Conservation (phyloP, 1,140 invertebrate species). For the Meloidogyne exigua region DNA sequence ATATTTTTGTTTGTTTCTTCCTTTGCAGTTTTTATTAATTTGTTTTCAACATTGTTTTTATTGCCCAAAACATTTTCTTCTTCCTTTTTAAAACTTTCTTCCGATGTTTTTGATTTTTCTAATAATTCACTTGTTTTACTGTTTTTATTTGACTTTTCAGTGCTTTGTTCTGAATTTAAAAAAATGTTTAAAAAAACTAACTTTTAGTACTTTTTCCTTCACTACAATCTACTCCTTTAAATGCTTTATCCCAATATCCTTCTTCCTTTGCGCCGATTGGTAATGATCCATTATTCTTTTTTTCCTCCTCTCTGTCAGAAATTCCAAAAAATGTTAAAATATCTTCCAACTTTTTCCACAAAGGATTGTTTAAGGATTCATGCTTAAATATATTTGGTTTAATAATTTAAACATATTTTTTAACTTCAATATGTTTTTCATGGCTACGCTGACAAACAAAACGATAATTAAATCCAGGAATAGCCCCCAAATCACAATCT, state of each 20-base stretch:
- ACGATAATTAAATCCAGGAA: constrained; percentile 28
- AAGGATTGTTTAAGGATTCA: constrained; percentile 49
- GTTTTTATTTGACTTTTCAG: neutral
- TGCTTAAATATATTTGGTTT: constrained; percentile 36
- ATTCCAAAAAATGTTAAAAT: constrained; percentile 51
- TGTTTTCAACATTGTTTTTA: neutral
- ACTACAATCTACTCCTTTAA: neutral
- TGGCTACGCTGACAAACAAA: constrained; percentile 49
- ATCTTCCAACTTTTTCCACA: constrained; percentile 56
- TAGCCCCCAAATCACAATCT: constrained; percentile 45
- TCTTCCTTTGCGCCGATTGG: constrained; percentile 35
- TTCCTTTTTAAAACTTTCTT: neutral
- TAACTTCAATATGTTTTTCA: constrained; percentile 45
- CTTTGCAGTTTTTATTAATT: neutral
- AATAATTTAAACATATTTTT: constrained; percentile 7
- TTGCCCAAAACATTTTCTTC: neutral
- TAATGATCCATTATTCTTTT: neutral
- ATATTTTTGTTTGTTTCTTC: neutral
- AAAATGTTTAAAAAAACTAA: neutral
- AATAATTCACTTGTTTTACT: neutral
- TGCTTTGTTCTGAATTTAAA: too few relatives aligned
- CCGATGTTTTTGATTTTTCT: neutral
- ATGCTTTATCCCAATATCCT: constrained; percentile 41
- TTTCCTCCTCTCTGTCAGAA: constrained; percentile 5
- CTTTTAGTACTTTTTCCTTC: constrained; percentile 1